These are phyloP conservation scores for Archegozetes longisetosus DNA, from an alignment of 1,140 invertebrate genomes.

Conservation along the genomic window DNA sequence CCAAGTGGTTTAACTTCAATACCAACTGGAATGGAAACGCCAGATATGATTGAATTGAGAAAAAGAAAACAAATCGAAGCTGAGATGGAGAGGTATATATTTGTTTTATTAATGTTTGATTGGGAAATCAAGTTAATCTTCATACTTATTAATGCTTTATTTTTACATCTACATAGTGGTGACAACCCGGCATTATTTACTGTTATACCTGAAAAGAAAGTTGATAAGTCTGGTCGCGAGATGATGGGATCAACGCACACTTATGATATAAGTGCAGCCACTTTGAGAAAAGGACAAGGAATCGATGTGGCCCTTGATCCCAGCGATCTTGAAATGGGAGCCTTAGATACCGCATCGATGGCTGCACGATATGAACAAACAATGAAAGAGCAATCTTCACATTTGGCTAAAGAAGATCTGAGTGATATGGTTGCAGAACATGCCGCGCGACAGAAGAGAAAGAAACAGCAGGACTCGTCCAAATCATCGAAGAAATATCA, in stretches of 20 bases:
- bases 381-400: conserved; percentile 72
- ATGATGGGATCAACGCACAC: conserved; percentile 96
- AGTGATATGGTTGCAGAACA: conserved; percentile 98
- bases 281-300: conserved; percentile 26
- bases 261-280: conserved; percentile 57
- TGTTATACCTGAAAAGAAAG: conserved; percentile 82
- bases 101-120: conserved; percentile 1
- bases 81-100: conserved; percentile 74
- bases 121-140: conserved; percentile 14
- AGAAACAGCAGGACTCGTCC: conserved; percentile 62
- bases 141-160: conserved; percentile 17
- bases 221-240: conserved; percentile 64
- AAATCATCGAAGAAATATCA: conserved; percentile 86
- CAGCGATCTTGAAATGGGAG: conserved; percentile 72
- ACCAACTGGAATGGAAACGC: conserved; percentile 88
- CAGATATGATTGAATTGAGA: conserved; percentile 90
- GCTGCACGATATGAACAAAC: conserved; percentile 92
- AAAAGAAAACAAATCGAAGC: conserved; percentile 85
- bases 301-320: conserved; percentile 93
- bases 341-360: conserved; percentile 61
- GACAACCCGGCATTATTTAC: conserved; percentile 83
- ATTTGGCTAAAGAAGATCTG: conserved; percentile 79
- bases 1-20: conserved; percentile 89
- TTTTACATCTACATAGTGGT: conserved; percentile 34
- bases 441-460: conserved; percentile 82